Evolutionary conservation across 2,113 vertebrate species (phyloP), one percentile per base, ranked within the genome.

Genomic region (Ochotona curzoniae): DNA sequence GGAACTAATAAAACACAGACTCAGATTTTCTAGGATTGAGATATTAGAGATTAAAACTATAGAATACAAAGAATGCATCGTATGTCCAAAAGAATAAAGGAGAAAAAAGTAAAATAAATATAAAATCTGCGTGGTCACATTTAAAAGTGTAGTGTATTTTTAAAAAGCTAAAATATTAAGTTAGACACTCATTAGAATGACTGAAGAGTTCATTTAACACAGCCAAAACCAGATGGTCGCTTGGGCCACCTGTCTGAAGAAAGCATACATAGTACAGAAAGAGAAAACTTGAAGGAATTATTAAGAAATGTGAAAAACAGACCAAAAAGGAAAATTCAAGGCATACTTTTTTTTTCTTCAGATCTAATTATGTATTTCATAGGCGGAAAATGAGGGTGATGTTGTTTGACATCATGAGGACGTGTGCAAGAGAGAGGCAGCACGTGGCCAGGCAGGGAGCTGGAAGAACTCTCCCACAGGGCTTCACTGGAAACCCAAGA

Each of bases 1-100:
- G 25, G 57, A 80, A 95, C 83, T 15, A 69, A 74, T 80, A 74
- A 90, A 61, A 64, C 17, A 63, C 30, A 86, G n/a, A 90, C 54
- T 74, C 14, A 14, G 14, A 64, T 80, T 79, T 49, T 57, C 2
- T 83, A 79, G 23, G 26, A 71, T 32, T 64, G 66, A 80, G 30
- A 51, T 49, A 47, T 14, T 74, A 66, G 44, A 90, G 10, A 54
- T 73, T 64, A 64, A 84, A 76, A 86, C 12, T 70, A 74, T 12
- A 49, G n/a, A 18, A 66, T 66, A 32, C 17, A 87, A 70, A n/a
- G 6, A 54, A n/a, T 44, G 8, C 18, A 66, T 49, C 61, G 2
- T n/a, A 21, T 61, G 11, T 92, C 73, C 86, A 74, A 83, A 67
- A 83, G 28, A 79, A 63, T 26, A 86, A 78, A 75, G 8, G 17